Evolutionary conservation across 2,113 vertebrate species (phyloP), one percentile per base, ranked within the genome.

Genomic region (Burhinus bistriatus): DNA sequence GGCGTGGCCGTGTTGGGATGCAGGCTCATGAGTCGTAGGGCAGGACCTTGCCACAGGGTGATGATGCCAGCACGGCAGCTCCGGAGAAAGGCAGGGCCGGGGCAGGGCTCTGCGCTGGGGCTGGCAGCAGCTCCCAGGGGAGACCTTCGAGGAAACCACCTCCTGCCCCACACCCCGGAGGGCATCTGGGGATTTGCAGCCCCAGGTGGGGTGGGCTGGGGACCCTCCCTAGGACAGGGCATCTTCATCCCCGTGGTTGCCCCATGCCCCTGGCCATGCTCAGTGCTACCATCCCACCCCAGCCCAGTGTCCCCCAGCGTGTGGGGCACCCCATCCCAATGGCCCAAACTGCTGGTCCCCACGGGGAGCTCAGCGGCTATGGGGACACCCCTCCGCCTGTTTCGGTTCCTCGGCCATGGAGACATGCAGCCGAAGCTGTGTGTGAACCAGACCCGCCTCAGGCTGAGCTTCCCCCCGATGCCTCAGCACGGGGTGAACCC

Each of bases 1-100:
- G 5, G 27, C 38, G 30, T 2, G 1, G 73, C 83, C 0, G 0
- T 3, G 27, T 29, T 0, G 0, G 23, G 54, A 3, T 20, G 30
- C 14, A 5, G 61, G 26, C 6, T 32, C 15, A 1, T 15, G 45
- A n/a, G 45, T 3, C 1, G 1, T 20, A 5, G 10, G 51, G 25
- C 40, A 34, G 25, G n/a, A 21, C 30, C 29, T 3, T 11, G 58
- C 42, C 1, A 4, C 0, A 1, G 27, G 40, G 40, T 9, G 20
- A 16, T 6, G 32, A n/a, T 40, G 21, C 12, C 36, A 29, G 40
- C 12, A 8, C 2, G 0, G 30, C 2, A 2, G 19, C 20, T 61
- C 27, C 16, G 1, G 2, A 25, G 32, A 40, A 21, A 49, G 23
- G 44, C 62, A 58, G 30, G n/a, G 20, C 12, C n/a, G 30, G 51